Evolutionary conservation across 1,140 invertebrate species (phyloP), one percentile per base, ranked within the genome.

Genomic region (Megalopta genalis): DNA sequence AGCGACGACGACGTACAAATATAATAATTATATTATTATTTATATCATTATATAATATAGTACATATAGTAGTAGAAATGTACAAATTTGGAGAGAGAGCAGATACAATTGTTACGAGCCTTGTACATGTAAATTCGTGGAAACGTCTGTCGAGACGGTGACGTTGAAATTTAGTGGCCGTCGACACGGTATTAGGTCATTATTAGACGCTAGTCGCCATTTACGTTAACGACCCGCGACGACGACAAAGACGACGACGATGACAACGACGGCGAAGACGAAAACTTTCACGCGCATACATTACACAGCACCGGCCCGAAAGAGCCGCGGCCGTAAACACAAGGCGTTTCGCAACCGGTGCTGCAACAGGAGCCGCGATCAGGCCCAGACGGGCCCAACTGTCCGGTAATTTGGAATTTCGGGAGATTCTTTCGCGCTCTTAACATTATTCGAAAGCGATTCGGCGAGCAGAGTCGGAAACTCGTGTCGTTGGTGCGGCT

Each of bases 251-350:
- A 4, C 32, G 32, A 32, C 32, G 32, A 32, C 32, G 21, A 23
- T 37, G 63, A 32, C 62, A 52, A 59, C 62, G 46, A 79, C 80
- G 32, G 32, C 32, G 27, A 23, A 37, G 63, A 46, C 62, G 62
- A 66, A 60, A 46, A 79, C 80, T 82, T 82, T 82, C 80, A 83
- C 77, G 78, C 65, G 78, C 81, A 83, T 75, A 81, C 42, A 69
- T 74, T 69, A 82, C 77, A 82, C 76, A 68, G 32, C 32, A 4
- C 42, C 57, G 64, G 42, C 2, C 66, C 54, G 25, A 27, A 76
- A 63, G 42, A 46, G 52, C 46, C 25, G 18, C 23, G n/a, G 77
- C 32, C 49, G 77, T 79, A 77, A 71, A 77, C 76, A 77, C 46
- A 52, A 52, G n/a, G 21, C n/a, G 42, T 77, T 77, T 77, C 76